Evolutionary conservation across 2,888 invertebrate species (phyloP).

Genomic region (Drosophila borealis): DNA sequence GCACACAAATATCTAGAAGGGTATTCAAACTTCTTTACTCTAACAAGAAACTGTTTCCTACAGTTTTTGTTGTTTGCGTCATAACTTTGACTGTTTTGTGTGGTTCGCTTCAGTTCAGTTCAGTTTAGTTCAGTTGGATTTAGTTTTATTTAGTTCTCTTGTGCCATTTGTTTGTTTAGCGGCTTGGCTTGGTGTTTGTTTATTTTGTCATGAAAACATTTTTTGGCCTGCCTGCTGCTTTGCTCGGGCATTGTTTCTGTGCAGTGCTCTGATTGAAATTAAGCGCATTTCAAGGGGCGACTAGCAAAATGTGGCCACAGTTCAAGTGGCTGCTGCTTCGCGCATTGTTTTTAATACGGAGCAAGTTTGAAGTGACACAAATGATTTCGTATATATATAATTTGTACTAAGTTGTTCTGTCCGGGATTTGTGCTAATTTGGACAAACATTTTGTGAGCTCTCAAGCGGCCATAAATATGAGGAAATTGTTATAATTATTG

Average conservation of each 20-base stretch:
- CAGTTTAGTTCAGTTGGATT: conserved; percentile 16
- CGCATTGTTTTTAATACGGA: conserved; percentile 25
- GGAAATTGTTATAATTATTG: conserved; percentile 53
- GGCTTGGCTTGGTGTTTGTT: conserved; percentile 42
- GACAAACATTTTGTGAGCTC: conserved; percentile 20
- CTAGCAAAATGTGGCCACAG: conserved; percentile 28
- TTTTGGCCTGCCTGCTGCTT: conserved; percentile 19
- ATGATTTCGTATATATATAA: conserved; percentile 12
- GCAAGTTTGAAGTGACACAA: conserved; percentile 27
- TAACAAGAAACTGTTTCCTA: not conserved
- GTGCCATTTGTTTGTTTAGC: conserved; percentile 40
- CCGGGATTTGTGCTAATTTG: conserved; percentile 30
- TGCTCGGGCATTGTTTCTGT: conserved; percentile 33
- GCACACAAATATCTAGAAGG: not conserved
- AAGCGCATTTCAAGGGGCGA: conserved; percentile 85
- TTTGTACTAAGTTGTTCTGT: conserved; percentile 12
- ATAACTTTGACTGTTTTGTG: conserved; percentile 41
- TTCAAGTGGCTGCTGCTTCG: conserved; percentile 41
- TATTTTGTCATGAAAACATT: conserved; percentile 42
- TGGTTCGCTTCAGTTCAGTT: conserved; percentile 19
- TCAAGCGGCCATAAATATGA: conserved; percentile 29
- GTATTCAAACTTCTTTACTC: not conserved
- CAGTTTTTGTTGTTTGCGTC: conserved; percentile 31
- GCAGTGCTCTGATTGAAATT: conserved; percentile 59
- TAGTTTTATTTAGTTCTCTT: conserved; percentile 18